These are phyloP conservation scores for Diglossa cyanea DNA, from an alignment of 2,797 vertebrate species.

Conservation along the genomic window DNA sequence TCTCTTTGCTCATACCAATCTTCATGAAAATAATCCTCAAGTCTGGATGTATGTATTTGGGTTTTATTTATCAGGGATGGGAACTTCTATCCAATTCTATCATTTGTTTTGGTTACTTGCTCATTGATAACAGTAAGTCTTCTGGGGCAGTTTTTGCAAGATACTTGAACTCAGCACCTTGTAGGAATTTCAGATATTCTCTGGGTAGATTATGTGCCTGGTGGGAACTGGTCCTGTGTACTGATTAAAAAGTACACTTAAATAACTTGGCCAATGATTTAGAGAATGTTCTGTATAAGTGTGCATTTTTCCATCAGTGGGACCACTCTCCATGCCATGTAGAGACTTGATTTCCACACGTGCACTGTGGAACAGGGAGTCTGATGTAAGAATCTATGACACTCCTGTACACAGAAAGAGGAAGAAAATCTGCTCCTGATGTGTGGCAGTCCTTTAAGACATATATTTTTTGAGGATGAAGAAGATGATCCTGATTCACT, in stretches of 20 bases:
- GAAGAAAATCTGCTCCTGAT: background rate
- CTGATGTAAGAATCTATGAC: background rate
- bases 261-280: background rate
- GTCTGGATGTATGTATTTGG: background rate
- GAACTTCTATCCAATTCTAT: background rate
- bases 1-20: background rate
- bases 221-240: background rate
- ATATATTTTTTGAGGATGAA: background rate
- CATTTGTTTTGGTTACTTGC: background rate
- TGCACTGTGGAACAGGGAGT: background rate
- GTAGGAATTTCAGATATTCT: background rate
- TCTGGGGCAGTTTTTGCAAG: background rate
- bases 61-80: background rate
- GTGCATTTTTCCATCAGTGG: background rate
- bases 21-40: background rate
- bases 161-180: background rate
- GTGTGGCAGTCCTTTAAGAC: background rate
- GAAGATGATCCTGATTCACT: background rate
- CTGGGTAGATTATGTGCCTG: background rate
- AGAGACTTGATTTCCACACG: fast-evolving
- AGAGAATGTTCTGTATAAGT: background rate
- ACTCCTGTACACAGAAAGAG: background rate
- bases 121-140: background rate
- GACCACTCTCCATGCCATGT: background rate
- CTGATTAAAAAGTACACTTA: background rate